A percentile compares a stretch with the other conserved stretches of the same genome.
Evolutionary conservation across 37 sponge, comb jelly and placozoan genomes (phyloP).

Genomic region (Diacarnus erythraeanus): DNA sequence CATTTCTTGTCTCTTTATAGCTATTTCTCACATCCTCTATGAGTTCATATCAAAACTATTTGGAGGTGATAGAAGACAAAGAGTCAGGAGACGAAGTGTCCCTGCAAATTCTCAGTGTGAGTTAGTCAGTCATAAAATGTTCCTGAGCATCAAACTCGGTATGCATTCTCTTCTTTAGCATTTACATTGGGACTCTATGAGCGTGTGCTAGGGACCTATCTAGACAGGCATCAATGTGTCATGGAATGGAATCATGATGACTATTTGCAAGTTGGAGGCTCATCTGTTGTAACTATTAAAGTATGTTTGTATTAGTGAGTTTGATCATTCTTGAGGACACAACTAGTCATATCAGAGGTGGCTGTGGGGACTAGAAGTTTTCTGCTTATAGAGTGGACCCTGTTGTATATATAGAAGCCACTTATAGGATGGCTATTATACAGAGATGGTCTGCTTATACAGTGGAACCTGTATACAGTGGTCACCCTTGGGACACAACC

Average conservation of each 20-base stretch:
- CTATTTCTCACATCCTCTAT: background rate
- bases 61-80: too few relatives aligned
- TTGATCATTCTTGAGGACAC: too few relatives aligned
- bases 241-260: conserved; percentile 69
- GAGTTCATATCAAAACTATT: too few relatives aligned
- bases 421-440: too few relatives aligned
- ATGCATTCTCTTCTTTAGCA: too few relatives aligned
- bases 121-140: too few relatives aligned
- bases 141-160: too few relatives aligned
- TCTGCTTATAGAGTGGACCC: too few relatives aligned
- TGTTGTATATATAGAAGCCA: too few relatives aligned
- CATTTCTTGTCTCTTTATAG: background rate
- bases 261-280: conserved; percentile 43
- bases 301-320: conserved; percentile 7
- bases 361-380: background rate
- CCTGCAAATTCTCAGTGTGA: too few relatives aligned
- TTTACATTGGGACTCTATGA: conserved; percentile 60
- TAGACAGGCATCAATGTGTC: conserved; percentile 18
- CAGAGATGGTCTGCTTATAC: too few relatives aligned
- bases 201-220: conserved; percentile 38
- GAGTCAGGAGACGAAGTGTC: too few relatives aligned
- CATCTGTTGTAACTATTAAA: conserved; percentile 58
- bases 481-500: background rate
- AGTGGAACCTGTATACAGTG: background rate
- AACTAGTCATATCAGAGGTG: background rate